Evolutionary conservation across 53 echinoderm and acorn worm genomes (phyloP).

Genomic region (Actinopyga echinites): DNA sequence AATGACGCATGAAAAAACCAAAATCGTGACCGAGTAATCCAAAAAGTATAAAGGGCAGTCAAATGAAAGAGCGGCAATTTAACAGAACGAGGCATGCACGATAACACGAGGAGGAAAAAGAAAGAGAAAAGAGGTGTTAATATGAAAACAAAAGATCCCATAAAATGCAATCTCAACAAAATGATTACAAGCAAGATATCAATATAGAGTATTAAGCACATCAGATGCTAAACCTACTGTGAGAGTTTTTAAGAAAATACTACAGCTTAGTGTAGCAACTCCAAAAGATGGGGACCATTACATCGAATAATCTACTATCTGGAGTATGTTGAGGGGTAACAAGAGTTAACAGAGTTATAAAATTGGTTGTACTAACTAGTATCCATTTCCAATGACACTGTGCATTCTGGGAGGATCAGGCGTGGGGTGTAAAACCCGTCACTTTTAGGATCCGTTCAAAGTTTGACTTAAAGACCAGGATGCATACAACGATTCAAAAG

Average conservation of each 20-base stretch:
- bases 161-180: conserved; percentile 21
- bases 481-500: too few species aligned
- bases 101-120: conserved; percentile 33
- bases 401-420: too few species aligned
- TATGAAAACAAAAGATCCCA: conserved; percentile 44
- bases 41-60: conserved; percentile 21
- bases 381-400: too few species aligned
- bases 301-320: too few species aligned
- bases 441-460: too few species aligned
- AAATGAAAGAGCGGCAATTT: background rate
- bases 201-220: background rate
- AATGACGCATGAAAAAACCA: conserved; percentile 39
- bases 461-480: too few species aligned
- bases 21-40: conserved; percentile 4
- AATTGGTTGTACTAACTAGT: too few species aligned
- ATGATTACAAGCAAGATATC: conserved; percentile 9
- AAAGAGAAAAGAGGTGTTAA: conserved; percentile 56
- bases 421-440: too few species aligned
- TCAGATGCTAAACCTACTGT: background rate
- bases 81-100: background rate
- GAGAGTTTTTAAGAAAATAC: background rate
- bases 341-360: too few species aligned
- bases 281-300: too few species aligned
- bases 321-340: too few species aligned
- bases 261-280: too few species aligned